Percentiles rank a stretch among this genome's conserved stretches.
phyloP scores from a whole-genome alignment of 2,888 invertebrate genomes.

The Drosophila kuntzei region DNA sequence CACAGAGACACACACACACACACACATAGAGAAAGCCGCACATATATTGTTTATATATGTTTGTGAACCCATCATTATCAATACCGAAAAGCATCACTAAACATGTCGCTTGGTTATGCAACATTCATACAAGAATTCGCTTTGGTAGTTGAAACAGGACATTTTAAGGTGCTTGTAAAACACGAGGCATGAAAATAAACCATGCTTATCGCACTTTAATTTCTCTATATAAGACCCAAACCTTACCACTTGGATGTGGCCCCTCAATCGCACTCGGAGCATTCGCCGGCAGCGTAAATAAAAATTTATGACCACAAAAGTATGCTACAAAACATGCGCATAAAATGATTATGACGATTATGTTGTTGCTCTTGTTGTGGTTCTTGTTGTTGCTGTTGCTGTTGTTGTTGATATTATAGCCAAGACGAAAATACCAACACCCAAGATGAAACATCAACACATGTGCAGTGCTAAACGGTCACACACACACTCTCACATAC shows the following conservation, averaged over 20 bases:
- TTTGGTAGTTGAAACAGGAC: slow-evolving; percentile 17
- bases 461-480: slow-evolving; percentile 49
- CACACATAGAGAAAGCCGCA: neutral
- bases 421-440: slow-evolving; percentile 40
- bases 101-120: slow-evolving; percentile 35
- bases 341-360: slow-evolving; percentile 82
- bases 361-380: slow-evolving; percentile 48
- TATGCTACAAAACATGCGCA: slow-evolving; percentile 74
- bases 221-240: slow-evolving; percentile 43
- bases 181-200: slow-evolving; percentile 61
- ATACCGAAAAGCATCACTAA: slow-evolving; percentile 24
- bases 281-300: slow-evolving; percentile 65
- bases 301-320: slow-evolving; percentile 77
- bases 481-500: slow-evolving; percentile 30
- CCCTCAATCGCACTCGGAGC: slow-evolving; percentile 45
- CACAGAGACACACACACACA: slow-evolving; percentile 13
- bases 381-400: slow-evolving; percentile 22
- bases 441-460: slow-evolving; percentile 48
- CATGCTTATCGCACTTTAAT: slow-evolving; percentile 77
- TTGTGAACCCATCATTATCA: slow-evolving; percentile 43
- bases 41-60: neutral
- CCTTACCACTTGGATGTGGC: neutral
- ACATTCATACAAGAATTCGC: slow-evolving; percentile 3
- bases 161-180: slow-evolving; percentile 59
- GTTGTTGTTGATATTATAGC: slow-evolving; percentile 39